Conservation (phyloP, 2,888 invertebrate genomes). For the Lagria hirta region DNA sequence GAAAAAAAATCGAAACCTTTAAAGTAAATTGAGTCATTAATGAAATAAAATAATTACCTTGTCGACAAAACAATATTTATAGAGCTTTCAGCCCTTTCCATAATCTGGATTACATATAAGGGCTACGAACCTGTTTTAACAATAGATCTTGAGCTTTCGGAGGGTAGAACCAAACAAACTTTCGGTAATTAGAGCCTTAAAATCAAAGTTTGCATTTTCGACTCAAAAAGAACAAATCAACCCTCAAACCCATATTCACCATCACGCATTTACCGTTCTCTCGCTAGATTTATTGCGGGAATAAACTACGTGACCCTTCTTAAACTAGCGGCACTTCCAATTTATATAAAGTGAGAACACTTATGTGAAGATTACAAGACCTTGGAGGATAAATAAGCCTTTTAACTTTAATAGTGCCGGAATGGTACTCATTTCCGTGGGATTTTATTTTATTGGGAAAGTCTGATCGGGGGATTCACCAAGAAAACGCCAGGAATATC, state of each 20-base stretch:
- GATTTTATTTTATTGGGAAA: not conserved
- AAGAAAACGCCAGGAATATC: too few relatives aligned
- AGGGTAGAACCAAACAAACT: constrained; percentile 18
- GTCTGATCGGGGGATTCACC: too few relatives aligned
- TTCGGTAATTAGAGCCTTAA: constrained; percentile 17
- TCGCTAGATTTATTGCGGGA: constrained; percentile 22
- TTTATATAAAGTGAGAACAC: constrained; percentile 26
- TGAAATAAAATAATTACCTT: too few relatives aligned
- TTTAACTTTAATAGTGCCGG: constrained; percentile 13
- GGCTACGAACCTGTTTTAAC: constrained; percentile 21
- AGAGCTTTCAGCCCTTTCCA: too few relatives aligned
- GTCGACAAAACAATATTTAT: too few relatives aligned
- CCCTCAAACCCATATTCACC: constrained; percentile 9
- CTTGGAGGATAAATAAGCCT: constrained; percentile 22
- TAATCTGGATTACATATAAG: too few relatives aligned
- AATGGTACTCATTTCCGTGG: constrained; percentile 11
- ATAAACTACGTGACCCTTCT: constrained; percentile 24
- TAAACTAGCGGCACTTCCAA: constrained; percentile 25
- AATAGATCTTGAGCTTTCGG: constrained; percentile 17
- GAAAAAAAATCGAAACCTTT: too few relatives aligned
- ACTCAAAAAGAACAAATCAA: constrained; percentile 13
- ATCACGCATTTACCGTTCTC: constrained; percentile 20
- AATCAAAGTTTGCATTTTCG: constrained; percentile 23
- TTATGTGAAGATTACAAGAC: constrained; percentile 20
- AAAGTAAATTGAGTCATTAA: too few relatives aligned